Evolutionary conservation across 1,140 invertebrate species (phyloP).

Genomic region (Camponotus vicinus): DNA sequence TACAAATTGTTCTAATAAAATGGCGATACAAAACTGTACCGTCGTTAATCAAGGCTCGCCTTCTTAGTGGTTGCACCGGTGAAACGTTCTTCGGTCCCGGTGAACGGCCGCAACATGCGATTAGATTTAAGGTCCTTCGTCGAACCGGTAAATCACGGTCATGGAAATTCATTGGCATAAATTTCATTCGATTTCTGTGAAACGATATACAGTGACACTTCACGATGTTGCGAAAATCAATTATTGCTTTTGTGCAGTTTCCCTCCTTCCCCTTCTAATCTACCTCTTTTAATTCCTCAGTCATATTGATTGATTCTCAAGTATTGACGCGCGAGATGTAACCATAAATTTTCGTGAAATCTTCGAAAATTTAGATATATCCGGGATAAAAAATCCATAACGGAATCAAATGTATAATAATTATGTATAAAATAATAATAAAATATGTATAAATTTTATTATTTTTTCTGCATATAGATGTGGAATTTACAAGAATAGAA

Average conservation of each 20-base stretch:
- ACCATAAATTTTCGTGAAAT: neutral
- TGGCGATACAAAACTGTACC: conserved; percentile 27
- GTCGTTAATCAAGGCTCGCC: conserved; percentile 64
- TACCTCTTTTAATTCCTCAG: neutral
- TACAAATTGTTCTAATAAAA: conserved; percentile 69
- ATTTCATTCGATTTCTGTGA: conserved; percentile 32
- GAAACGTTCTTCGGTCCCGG: conserved; percentile 19
- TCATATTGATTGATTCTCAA: neutral
- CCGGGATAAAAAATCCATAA: too few species aligned
- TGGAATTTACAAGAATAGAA: too few species aligned
- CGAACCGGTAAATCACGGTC: conserved; percentile 48
- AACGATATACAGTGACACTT: conserved; percentile 11
- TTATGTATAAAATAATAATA: too few species aligned
- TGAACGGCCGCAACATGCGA: neutral
- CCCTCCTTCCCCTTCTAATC: neutral
- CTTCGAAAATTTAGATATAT: conserved; percentile 7
- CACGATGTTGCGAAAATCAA: neutral
- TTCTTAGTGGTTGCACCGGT: conserved; percentile 30
- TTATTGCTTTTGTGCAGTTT: neutral
- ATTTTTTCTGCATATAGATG: too few species aligned
- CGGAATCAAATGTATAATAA: too few species aligned
- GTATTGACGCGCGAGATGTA: neutral
- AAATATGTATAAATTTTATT: too few species aligned
- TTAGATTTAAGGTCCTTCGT: conserved; percentile 55
- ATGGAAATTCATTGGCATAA: conserved; percentile 52